Conservation (phyloP, 64 coral and sea anemone genomes). For the Cladopsammia gracilis region DNA sequence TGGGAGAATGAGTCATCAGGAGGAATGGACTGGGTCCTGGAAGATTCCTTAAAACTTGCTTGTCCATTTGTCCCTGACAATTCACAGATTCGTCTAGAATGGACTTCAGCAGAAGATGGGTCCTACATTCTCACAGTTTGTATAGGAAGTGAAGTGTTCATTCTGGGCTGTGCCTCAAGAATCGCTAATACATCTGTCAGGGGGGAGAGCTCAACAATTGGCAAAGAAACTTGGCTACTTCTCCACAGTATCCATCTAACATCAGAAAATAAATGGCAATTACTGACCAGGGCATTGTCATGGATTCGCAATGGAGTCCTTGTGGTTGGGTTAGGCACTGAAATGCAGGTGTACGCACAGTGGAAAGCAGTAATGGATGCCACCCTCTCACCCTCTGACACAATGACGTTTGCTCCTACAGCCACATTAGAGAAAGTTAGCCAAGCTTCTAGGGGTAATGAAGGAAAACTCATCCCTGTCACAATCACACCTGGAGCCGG, state of each 20-base stretch:
- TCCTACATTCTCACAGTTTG: slow-evolving; percentile 89
- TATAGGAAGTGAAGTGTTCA: slow-evolving; percentile 87
- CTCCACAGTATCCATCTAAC: slow-evolving; percentile 79
- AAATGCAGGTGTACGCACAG: slow-evolving; percentile 90
- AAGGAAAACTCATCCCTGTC: slow-evolving; percentile 77
- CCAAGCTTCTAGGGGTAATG: slow-evolving; percentile 58
- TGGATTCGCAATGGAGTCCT: slow-evolving; percentile 93
- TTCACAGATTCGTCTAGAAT: slow-evolving; percentile 88
- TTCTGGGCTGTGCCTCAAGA: slow-evolving; percentile 80
- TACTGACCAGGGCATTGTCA: slow-evolving; percentile 76
- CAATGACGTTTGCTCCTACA: slow-evolving; percentile 68
- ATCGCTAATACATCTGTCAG: slow-evolving; percentile 65
- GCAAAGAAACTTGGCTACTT: slow-evolving; percentile 83
- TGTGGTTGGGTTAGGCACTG: slow-evolving; percentile 90
- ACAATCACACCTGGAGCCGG: slow-evolving; percentile 65
- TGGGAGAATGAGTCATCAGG: slow-evolving; percentile 94
- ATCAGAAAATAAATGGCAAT: slow-evolving; percentile 87
- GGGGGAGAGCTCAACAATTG: slow-evolving; percentile 64
- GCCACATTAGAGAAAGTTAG: slow-evolving; percentile 72
- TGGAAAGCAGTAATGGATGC: slow-evolving; percentile 66
- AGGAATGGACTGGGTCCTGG: slow-evolving; percentile 89
- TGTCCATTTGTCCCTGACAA: slow-evolving; percentile 63
- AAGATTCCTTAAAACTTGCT: slow-evolving; percentile 78
- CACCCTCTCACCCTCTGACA: slow-evolving; percentile 73
- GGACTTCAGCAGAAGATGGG: slow-evolving; percentile 92